Base-by-base conservation (phyloP, 2,888 invertebrate species). In the Sphaerophoria rueppellii region DNA sequence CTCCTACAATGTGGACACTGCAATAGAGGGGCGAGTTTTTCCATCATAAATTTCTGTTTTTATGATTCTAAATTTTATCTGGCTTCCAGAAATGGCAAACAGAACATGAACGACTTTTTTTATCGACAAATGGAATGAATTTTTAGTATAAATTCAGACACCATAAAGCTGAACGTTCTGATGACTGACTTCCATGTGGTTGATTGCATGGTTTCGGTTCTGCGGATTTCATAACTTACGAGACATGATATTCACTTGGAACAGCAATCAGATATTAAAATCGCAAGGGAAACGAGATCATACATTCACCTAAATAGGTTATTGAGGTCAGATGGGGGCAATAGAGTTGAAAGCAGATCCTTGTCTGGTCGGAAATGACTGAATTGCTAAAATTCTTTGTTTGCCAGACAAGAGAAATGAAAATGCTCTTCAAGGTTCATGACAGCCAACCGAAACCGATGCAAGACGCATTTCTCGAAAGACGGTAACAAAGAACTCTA, bases 321-420 rank as follows among this genome's bases (percentile, higher is more conserved):
- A 43, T 40, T 67, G 32, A 54, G 67, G 67, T 40, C 54, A 67
- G 0, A 40, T 0, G 12, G n/a, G 40, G 11, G 52, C 24, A 24
- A 24, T 24, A 52, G 16, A 11, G 1, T 32, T 12, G 1, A 61
- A 34, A 12, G 43, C 24, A 60, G 48, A 34, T 11, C n/a, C 4
- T 54, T 67, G 73, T 69, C 58, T 61, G 54, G 43, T 60, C 60
- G 72, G 77, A 82, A 82, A 77, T 73, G 50, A 9, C 14, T n/a
- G 60, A 24, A 24, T 24, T 24, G 11, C n/a, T 69, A 16, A 37
- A 52, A 52, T 60, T 43, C 52, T 57, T 78, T 72, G 65, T 67
- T 73, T 79, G 24, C 14, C 11, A 43, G 58, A 75, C 37, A 46
- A 61, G 43, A 12, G 9, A 40, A 7, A 40, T 43, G 9, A 69